Base-by-base conservation (phyloP, 2,113 vertebrate species). In the Xenotilapia longispinis region DNA sequence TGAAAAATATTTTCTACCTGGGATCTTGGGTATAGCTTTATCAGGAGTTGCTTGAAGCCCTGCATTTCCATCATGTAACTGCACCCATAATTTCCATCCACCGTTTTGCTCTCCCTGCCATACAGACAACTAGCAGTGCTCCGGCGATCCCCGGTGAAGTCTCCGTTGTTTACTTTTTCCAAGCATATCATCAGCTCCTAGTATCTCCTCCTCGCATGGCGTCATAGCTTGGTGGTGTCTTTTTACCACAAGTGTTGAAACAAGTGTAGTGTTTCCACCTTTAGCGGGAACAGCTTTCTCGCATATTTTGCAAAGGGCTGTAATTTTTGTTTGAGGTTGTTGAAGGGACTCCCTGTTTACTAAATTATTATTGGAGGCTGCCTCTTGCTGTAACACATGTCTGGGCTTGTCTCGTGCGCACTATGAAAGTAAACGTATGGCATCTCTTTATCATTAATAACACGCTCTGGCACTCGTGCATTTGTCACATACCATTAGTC, bases 201-300 rank as follows among this genome's bases (percentile, higher is more conserved):
- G 12, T 68, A 14, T 68, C 63, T 14, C 63, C 11, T 40, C 36
- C 36, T 68, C 12, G 7, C 36, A 68, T 68, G 63, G 3, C n/a
- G 5, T 68, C 63, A 68, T 23, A 40, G 12, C 63, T n/a, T 68
- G 5, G 1, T 40, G 2, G 36, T 68, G 63, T 68, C n/a, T 68
- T 68, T 68, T 68, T 68, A 23, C 36, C 63, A 14, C 63, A 14
- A 68, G 36, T 23, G 63, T 38, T 68, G 36, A 68, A 68, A 4
- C 36, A 14, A 68, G n/a, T 14, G 11, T 68, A 38, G 36, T 14
- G 63, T 40, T 68, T 68, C 63, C 36, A 68, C 63, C 63, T 68
- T 40, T 68, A 40, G 63, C 0, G 1, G 63, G 11, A 21, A 68
- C 1, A 68, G 63, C 36, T 68, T 40, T 68, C 0, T 68, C 5